Percentiles rank a stretch among this genome's conserved stretches.
Conservation (phyloP, 2,797 vertebrate species). For the Sarcoramphus papa region DNA sequence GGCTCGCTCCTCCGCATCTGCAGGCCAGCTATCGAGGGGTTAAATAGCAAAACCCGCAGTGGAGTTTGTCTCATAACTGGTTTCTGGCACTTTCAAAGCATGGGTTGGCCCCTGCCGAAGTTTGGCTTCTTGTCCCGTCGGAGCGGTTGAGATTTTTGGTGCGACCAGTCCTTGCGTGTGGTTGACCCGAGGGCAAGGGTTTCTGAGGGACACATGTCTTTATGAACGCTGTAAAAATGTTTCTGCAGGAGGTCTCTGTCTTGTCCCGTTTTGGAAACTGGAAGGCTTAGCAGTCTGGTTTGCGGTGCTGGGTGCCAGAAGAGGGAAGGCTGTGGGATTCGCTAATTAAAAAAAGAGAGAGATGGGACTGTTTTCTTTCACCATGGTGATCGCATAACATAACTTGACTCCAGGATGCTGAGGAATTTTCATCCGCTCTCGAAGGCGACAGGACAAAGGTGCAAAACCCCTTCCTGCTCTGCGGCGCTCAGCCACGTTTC, state of each 20-base stretch:
- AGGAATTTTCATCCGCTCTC: neutral
- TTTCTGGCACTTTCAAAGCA: neutral
- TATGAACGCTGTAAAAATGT: rapidly evolving
- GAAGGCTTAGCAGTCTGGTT: neutral
- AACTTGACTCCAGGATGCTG: neutral
- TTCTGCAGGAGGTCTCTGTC: neutral
- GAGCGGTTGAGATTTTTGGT: neutral
- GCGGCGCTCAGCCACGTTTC: neutral
- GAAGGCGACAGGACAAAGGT: neutral
- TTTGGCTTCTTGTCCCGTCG: neutral
- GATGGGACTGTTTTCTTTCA: neutral
- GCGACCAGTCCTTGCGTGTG: neutral
- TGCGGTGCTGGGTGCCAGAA: neutral
- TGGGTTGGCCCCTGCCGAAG: neutral
- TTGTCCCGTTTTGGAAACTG: neutral
- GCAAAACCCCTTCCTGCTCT: neutral
- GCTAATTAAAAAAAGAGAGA: neutral
- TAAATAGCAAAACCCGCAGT: neutral
- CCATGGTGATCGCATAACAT: neutral
- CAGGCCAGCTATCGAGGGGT: neutral
- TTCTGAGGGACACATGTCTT: rapidly evolving
- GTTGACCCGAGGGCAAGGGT: neutral
- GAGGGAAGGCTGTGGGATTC: neutral
- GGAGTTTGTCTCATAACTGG: neutral
- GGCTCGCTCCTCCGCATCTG: neutral